Base-by-base conservation (phyloP, 2,888 invertebrate genomes). In the Macrophya annulata region DNA sequence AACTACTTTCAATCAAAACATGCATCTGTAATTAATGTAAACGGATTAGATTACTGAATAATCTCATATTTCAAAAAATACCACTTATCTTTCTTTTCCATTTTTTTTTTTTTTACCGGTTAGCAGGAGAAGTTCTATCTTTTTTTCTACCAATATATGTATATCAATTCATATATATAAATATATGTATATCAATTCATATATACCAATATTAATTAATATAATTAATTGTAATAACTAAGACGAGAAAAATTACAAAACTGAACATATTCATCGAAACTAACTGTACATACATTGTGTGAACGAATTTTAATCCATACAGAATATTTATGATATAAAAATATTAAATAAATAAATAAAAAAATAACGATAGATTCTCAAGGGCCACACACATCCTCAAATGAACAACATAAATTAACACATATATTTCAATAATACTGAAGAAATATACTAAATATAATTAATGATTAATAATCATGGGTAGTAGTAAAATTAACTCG, bases 31-130 rank as follows among this genome's bases (percentile, higher is more conserved):
- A 59, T 55, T n/a, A 55, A 81, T 81, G 40, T 45, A 15, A 81
- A 81, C 43, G 62, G 62, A 62, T 59, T 40, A 43, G 12, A 31
- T 51, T 51, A 31, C 77, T 81, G 43, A 62, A 59, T 81, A 40
- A 37, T 81, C 62, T 62, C 62, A 40, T 21, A 43, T 81, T n/a
- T 21, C 21, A 55, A 81, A 81, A 85, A 65, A 59, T 81, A 71
- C 85, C 86, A 87, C 87, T 88, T 88, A 87, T 86, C 8, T 55
- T 55, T 55, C 55, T n/a, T 55, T 55, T n/a, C 31, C 31, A 2
- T 31, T 4, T n/a, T n/a, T n/a, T 55, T n/a, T n/a, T 55, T 55
- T n/a, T 9, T n/a, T 55, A 55, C 55, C 55, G 8, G n/a, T 55
- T 55, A 55, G 55, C 55, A 55, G 55, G 6, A 51, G 51, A 51